Conservation (phyloP, 2,797 vertebrate genomes). For the Catostomus latipinnis region DNA sequence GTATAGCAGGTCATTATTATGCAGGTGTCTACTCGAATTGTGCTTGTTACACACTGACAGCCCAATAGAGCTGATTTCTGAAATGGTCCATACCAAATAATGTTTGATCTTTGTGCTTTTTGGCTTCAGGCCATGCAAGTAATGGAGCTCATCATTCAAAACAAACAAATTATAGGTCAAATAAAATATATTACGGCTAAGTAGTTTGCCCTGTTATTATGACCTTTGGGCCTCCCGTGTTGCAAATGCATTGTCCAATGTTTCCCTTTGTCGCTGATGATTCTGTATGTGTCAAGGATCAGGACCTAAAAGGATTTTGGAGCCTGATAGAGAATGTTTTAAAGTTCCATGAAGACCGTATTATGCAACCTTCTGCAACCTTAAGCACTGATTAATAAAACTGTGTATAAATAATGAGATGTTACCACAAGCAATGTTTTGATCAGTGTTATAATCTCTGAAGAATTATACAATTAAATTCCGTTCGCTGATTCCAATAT, state of each 20-base stretch:
- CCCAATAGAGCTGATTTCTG: background rate
- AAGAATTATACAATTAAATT: too few relatives aligned
- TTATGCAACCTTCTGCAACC: too few relatives aligned
- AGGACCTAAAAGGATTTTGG: too few relatives aligned
- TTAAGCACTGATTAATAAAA: too few relatives aligned
- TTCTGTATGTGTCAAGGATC: too few relatives aligned
- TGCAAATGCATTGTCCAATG: background rate
- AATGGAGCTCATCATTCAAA: background rate
- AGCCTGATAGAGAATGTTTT: too few relatives aligned
- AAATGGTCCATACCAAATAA: background rate
- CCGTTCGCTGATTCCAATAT: too few relatives aligned
- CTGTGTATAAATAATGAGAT: too few relatives aligned
- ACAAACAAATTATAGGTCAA: background rate
- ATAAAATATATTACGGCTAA: background rate
- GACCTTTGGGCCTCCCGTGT: background rate
- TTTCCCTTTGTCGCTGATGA: background rate
- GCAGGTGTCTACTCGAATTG: background rate
- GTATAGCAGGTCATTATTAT: background rate
- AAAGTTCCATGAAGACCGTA: too few relatives aligned
- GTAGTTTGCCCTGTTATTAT: background rate
- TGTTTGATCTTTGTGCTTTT: background rate
- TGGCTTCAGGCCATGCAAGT: background rate
- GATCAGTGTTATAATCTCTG: too few relatives aligned
- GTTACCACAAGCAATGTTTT: too few relatives aligned
- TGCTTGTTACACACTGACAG: slow-evolving; percentile 1